Conservation (phyloP, 2,888 invertebrate genomes). For the Alsophila aescularia region DNA sequence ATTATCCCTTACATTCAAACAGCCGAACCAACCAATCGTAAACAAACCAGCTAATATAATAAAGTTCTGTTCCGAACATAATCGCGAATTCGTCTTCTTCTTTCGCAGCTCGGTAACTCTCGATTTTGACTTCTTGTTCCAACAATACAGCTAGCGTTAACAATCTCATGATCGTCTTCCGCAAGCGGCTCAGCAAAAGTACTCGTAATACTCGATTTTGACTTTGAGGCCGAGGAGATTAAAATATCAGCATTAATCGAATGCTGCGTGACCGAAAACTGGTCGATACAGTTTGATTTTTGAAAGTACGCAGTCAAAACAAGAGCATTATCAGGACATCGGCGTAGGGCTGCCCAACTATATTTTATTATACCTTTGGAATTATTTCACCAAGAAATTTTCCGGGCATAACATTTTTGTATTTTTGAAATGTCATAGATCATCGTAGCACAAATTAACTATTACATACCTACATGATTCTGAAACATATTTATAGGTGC, state of each 20-base stretch:
- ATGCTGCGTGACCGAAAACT: slow-evolving; percentile 42
- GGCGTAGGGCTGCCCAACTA: slow-evolving; percentile 33
- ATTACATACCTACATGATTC: too few relatives aligned
- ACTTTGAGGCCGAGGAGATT: slow-evolving; percentile 37
- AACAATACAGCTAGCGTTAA: background rate
- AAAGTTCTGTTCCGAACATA: too few relatives aligned
- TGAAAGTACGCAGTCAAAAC: slow-evolving; percentile 59
- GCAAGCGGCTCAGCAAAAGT: slow-evolving; percentile 9
- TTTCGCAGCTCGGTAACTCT: too few relatives aligned
- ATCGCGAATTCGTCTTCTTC: too few relatives aligned
- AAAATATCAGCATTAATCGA: slow-evolving; percentile 47
- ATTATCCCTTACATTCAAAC: too few relatives aligned
- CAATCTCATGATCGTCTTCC: background rate
- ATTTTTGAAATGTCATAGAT: too few relatives aligned
- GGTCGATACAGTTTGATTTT: slow-evolving; percentile 57
- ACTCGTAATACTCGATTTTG: background rate
- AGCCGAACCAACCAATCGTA: too few relatives aligned
- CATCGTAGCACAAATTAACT: too few relatives aligned
- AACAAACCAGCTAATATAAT: too few relatives aligned
- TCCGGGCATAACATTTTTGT: too few relatives aligned
- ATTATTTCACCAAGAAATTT: background rate
- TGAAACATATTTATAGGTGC: too few relatives aligned
- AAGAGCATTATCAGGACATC: slow-evolving; percentile 55
- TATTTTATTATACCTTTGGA: background rate
- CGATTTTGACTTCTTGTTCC: too few relatives aligned